These are phyloP conservation scores for Pogonomyrmex californicus DNA, from an alignment of 1,140 invertebrate genomes.

Conservation along the genomic window DNA sequence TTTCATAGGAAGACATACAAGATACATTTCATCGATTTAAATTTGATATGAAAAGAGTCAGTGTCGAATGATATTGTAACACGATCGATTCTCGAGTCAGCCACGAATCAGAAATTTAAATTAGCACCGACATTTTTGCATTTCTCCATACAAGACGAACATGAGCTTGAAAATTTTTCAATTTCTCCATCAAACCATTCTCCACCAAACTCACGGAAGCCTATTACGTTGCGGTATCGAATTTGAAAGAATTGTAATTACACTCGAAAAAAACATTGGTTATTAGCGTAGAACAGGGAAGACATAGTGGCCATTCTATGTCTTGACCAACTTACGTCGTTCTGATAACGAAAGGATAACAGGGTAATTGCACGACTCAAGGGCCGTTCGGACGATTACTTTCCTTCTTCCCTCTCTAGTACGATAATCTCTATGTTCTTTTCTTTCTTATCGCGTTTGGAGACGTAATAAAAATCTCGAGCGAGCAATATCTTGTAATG, in stretches of 20 bases:
- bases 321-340: slow-evolving; percentile 63
- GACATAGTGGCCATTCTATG: slow-evolving; percentile 66
- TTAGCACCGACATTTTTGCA: slow-evolving; percentile 12
- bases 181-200: slow-evolving; percentile 2
- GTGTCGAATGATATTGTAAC: slow-evolving; percentile 11
- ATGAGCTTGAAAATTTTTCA: slow-evolving; percentile 35
- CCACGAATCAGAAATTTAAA: slow-evolving; percentile 52
- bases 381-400: slow-evolving; percentile 54
- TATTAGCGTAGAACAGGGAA: slow-evolving; percentile 67
- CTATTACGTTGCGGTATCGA: background rate
- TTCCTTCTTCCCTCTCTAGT: slow-evolving; percentile 23
- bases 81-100: slow-evolving; percentile 30
- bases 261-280: slow-evolving; percentile 36
- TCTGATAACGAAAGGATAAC: slow-evolving; percentile 72
- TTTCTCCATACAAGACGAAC: background rate
- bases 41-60: slow-evolving; percentile 21
- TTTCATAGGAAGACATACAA: background rate
- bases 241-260: slow-evolving; percentile 70
- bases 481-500: background rate
- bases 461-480: slow-evolving; percentile 35
- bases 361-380: slow-evolving; percentile 66
- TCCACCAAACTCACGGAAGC: slow-evolving; percentile 7
- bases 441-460: slow-evolving; percentile 10
- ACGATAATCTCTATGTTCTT: slow-evolving; percentile 26
- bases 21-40: slow-evolving; percentile 25